Percentiles rank a stretch among this genome's conserved stretches.
Evolutionary conservation across 2,797 vertebrate species (phyloP).

Genomic region (Echiichthys vipera): DNA sequence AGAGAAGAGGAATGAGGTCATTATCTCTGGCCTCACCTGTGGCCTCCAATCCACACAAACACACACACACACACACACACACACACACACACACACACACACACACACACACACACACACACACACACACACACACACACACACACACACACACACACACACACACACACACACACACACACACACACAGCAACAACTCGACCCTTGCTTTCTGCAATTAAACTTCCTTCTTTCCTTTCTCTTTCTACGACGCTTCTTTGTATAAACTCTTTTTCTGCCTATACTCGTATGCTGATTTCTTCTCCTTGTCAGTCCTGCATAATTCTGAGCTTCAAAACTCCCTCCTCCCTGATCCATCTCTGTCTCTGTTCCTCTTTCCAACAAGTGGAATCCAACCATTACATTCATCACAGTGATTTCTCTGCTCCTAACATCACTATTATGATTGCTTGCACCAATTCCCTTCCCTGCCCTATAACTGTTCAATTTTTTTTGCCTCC

Average conservation of each 20-base stretch:
- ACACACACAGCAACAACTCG: slow-evolving; percentile 39
- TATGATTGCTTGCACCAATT: slow-evolving; percentile 47
- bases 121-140: slow-evolving; percentile 36
- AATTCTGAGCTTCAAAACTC: slow-evolving; percentile 22
- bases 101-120: slow-evolving; percentile 30
- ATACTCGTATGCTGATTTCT: slow-evolving; percentile 12
- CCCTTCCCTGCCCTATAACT: slow-evolving; percentile 43
- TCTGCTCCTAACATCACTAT: slow-evolving; percentile 55
- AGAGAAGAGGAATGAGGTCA: slow-evolving; percentile 83
- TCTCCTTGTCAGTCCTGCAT: slow-evolving; percentile 18
- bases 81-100: slow-evolving; percentile 33
- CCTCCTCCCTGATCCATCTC: slow-evolving; percentile 9
- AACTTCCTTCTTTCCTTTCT: slow-evolving; percentile 6
- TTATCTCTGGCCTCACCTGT: slow-evolving; percentile 83
- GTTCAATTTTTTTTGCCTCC: slow-evolving; percentile 42
- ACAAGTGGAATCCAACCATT: slow-evolving; percentile 36
- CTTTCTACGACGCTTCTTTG: slow-evolving; percentile 10
- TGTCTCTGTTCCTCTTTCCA: not conserved
- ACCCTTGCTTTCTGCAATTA: slow-evolving; percentile 21
- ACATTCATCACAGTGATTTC: slow-evolving; percentile 52
- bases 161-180: slow-evolving; percentile 36
- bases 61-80: slow-evolving; percentile 36
- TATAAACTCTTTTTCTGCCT: slow-evolving; percentile 6
- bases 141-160: slow-evolving; percentile 34
- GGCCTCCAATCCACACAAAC: slow-evolving; percentile 60